Evolutionary conservation across 2,797 vertebrate species (phyloP).

Genomic region (Poeciliopsis presidionis): DNA sequence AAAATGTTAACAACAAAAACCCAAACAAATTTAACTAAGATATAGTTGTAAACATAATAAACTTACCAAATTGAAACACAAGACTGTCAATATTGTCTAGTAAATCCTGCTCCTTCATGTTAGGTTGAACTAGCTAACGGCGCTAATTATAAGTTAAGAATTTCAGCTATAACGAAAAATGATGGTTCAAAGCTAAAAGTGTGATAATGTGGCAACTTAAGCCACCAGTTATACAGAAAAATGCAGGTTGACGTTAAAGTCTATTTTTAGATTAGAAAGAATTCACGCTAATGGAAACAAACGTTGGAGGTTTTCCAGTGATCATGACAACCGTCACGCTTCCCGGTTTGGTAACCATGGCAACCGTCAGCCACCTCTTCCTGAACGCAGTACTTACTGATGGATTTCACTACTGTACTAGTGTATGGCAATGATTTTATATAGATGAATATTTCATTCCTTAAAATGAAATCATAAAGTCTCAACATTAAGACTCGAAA

Average conservation of each 20-base stretch:
- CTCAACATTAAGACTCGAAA: not conserved
- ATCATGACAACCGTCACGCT: not conserved
- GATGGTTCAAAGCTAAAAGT: not conserved
- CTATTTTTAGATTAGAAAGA: not conserved
- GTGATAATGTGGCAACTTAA: not conserved
- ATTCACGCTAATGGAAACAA: not conserved
- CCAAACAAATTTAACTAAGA: not conserved
- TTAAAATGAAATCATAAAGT: not conserved
- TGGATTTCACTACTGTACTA: no score
- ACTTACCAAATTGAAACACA: constrained; percentile 74
- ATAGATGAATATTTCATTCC: no score
- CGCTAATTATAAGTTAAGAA: not conserved
- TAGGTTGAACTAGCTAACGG: not conserved
- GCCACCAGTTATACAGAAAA: not conserved
- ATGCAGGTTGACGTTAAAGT: no score
- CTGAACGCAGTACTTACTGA: not conserved
- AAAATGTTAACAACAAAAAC: no score
- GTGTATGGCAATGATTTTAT: not conserved
- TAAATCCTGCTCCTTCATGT: constrained; percentile 62
- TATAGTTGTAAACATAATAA: not conserved
- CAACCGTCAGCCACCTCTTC: not conserved
- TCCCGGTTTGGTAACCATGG: not conserved
- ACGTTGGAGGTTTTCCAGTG: not conserved
- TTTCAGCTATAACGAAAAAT: not conserved
- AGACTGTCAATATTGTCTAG: constrained; percentile 61